Base-by-base conservation (phyloP, 1,140 invertebrate genomes). In the Augochlora pura region DNA sequence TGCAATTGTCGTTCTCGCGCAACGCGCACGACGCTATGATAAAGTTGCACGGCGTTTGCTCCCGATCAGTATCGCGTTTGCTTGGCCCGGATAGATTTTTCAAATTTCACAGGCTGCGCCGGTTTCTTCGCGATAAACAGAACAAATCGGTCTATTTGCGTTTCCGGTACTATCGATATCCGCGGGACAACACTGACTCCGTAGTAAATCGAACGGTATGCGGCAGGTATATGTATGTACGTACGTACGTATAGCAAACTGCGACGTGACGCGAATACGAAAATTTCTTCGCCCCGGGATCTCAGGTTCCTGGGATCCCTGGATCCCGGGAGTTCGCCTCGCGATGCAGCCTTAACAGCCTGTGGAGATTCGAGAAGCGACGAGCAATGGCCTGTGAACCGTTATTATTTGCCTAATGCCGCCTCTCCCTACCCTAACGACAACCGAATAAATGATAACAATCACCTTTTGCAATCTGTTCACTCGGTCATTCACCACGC, bases 191-290 rank as follows among this genome's bases (percentile, higher is more conserved):
- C 75, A 52, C 14, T 57, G 71, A 57, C 42, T 52, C n/a, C 32
- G 42, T 65, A 66, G 62, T 83, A 84, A 84, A 84, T 84, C 77
- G 81, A 59, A 80, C 72, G 54, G 66, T 64, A 60, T 54, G 25
- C 77, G 52, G 49, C 39, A 42, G 62, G 59, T 77, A 77, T 84
- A 84, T 12, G 42, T 46, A 46, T 46, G 12, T 46, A 46, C 42
- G 42, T 46, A 52, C 70, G 23, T 74, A 66, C 68, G 62, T 71
- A 72, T 57, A 68, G 52, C 42, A 67, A n/a, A 69, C 67, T 27
- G 21, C 46, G 49, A 85, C 83, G 84, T 85, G 83, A 85, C 74
- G 25, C 4, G 79, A 77, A 71, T 85, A 62, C 73, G 49, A 70
- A 74, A 72, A 81, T 80, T 79, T 62, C 65, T 62, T 60, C 39